Evolutionary conservation across 2,888 invertebrate species (phyloP).

Genomic region (Dione vanillae): DNA sequence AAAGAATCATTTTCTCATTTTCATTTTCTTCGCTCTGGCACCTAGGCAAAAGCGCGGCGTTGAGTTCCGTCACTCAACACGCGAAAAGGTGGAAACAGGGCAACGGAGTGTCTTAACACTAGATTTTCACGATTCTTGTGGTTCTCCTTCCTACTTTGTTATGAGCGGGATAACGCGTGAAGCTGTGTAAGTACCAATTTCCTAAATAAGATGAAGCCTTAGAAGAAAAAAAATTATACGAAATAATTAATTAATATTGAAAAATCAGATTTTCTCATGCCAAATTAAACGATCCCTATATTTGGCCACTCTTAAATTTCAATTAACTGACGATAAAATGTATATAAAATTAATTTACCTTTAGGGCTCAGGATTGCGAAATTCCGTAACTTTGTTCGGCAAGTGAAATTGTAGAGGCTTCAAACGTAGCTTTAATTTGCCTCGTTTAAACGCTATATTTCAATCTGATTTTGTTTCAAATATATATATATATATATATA

Average conservation of each 20-base stretch:
- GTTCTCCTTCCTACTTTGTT: too few species aligned
- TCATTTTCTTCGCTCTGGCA: too few species aligned
- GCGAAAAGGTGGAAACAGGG: too few species aligned
- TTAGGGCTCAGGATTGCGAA: constrained; percentile 24
- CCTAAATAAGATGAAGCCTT: not conserved
- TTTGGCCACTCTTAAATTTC: constrained; percentile 23
- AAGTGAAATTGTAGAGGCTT: constrained; percentile 35
- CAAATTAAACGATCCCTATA: constrained; percentile 5
- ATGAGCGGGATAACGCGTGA: too few species aligned
- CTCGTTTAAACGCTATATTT: constrained; percentile 28
- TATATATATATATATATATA: not conserved
- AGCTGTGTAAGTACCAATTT: too few species aligned
- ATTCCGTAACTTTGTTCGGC: constrained; percentile 38
- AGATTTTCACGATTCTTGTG: too few species aligned
- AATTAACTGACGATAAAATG: constrained; percentile 19
- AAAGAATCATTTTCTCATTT: too few species aligned
- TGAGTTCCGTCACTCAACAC: too few species aligned
- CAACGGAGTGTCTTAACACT: too few species aligned
- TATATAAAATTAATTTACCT: constrained; percentile 34
- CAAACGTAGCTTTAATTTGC: constrained; percentile 36
- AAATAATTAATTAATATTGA: not conserved
- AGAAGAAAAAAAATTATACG: not conserved
- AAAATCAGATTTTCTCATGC: not conserved
- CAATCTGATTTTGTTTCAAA: not conserved
- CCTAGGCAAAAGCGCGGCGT: too few species aligned